A percentile compares a stretch with the other conserved stretches of the same genome.
These are phyloP conservation scores for Terrapene triunguis DNA, from an alignment of 2,113 vertebrate species.

Conservation along the genomic window DNA sequence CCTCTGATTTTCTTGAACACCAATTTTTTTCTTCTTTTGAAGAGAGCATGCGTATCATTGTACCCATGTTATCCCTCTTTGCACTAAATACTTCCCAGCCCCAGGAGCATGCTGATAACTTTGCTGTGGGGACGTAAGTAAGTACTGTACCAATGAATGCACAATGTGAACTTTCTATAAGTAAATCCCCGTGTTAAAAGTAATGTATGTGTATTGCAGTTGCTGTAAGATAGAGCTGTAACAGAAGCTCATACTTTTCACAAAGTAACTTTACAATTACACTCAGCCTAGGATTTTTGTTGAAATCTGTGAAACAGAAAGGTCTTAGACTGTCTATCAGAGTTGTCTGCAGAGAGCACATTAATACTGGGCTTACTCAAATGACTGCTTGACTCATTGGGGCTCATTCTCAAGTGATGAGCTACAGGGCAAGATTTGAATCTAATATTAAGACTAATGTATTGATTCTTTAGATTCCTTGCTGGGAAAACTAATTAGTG, in stretches of 20 bases:
- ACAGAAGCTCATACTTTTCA: slow-evolving; percentile 48
- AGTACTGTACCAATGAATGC: not conserved
- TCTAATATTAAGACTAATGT: slow-evolving; percentile 61
- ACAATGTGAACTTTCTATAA: not conserved
- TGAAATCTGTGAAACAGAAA: slow-evolving; percentile 65
- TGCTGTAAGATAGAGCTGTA: slow-evolving; percentile 37
- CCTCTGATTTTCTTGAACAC: not conserved
- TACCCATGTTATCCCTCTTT: not conserved
- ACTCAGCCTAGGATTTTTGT: slow-evolving; percentile 61
- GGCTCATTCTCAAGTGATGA: slow-evolving; percentile 47
- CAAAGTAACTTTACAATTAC: slow-evolving; percentile 66
- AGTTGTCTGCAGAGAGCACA: slow-evolving; percentile 57
- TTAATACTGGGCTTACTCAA: slow-evolving; percentile 56
- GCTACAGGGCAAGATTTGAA: slow-evolving; percentile 50
- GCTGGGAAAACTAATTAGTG: slow-evolving; percentile 63
- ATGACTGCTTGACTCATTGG: slow-evolving; percentile 39
- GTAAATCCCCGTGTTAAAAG: slow-evolving; percentile 23
- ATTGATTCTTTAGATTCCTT: slow-evolving; percentile 67
- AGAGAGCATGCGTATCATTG: not conserved
- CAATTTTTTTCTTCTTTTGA: not conserved
- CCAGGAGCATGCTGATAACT: not conserved
- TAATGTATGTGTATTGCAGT: slow-evolving; percentile 17
- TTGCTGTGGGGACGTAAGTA: not conserved
- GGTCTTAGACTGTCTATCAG: slow-evolving; percentile 62
- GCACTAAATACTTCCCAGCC: not conserved